phyloP scores from a whole-genome alignment of 2,113 vertebrate species.

The Dendrocopos noguchii region DNA sequence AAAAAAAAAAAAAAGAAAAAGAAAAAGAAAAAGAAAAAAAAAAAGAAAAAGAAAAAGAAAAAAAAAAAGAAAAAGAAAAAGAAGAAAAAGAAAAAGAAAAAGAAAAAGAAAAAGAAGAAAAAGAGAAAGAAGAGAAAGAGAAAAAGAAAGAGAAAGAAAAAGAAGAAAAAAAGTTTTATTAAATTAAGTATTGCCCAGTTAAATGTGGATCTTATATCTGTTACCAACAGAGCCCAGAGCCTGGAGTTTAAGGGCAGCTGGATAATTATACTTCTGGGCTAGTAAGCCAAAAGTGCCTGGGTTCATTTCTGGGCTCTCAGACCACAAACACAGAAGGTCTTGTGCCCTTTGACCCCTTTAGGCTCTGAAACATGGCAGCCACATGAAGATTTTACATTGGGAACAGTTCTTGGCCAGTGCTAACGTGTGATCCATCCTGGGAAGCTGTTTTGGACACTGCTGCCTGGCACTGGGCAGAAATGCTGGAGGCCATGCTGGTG shows the following conservation, averaged over 20 bases:
- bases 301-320: neutral
- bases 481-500: neutral
- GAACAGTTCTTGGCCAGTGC: neutral
- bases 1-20: no score
- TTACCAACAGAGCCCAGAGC: neutral
- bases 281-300: neutral
- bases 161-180: neutral
- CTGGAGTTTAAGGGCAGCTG: neutral
- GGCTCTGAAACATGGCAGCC: neutral
- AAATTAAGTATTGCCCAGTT: neutral
- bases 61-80: no score
- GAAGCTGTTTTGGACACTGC: neutral
- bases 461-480: neutral
- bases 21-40: no score
- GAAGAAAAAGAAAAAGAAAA: no score
- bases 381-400: neutral
- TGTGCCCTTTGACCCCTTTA: neutral
- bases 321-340: neutral
- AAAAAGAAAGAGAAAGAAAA: no score
- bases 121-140: no score
- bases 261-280: neutral
- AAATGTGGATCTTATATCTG: neutral
- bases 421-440: neutral
- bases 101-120: no score
- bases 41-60: no score